Conservation (phyloP, 2,888 invertebrate species). For the Podabrus alpinus region DNA sequence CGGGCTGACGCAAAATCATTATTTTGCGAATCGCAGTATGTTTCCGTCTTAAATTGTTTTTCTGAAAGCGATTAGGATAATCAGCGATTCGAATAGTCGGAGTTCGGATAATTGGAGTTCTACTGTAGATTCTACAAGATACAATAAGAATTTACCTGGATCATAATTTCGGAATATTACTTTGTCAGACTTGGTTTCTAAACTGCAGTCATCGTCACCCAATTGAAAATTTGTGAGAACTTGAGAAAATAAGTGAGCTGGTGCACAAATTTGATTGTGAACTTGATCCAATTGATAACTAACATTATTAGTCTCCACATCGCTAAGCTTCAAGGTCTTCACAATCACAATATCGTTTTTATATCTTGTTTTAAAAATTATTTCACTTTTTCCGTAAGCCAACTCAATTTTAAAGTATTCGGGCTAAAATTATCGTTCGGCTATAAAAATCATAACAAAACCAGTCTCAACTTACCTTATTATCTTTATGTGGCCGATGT, state of each 20-base stretch:
- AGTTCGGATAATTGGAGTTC: too few species aligned
- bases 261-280: constrained; percentile 54
- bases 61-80: too few species aligned
- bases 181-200: constrained; percentile 68
- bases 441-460: background rate
- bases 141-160: constrained; percentile 58
- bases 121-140: too few species aligned
- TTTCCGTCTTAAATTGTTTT: too few species aligned
- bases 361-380: constrained; percentile 79
- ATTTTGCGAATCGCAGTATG: too few species aligned
- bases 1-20: too few species aligned
- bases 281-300: constrained; percentile 59
- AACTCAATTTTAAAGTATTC: constrained; percentile 79
- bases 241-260: constrained; percentile 64
- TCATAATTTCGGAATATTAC: constrained; percentile 78
- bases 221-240: constrained; percentile 79
- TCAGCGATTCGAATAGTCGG: too few species aligned
- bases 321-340: constrained; percentile 78
- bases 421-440: constrained; percentile 52
- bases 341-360: constrained; percentile 80
- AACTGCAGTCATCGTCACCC: constrained; percentile 79
- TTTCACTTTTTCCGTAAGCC: constrained; percentile 67
- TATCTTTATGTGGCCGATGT: constrained; percentile 71
- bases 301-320: constrained; percentile 79
- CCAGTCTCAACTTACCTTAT: constrained; percentile 57